A percentile compares a stretch with the other conserved stretches of the same genome.
phyloP scores from a whole-genome alignment of 2,888 invertebrate genomes.

The Anagyrus pseudococci region DNA sequence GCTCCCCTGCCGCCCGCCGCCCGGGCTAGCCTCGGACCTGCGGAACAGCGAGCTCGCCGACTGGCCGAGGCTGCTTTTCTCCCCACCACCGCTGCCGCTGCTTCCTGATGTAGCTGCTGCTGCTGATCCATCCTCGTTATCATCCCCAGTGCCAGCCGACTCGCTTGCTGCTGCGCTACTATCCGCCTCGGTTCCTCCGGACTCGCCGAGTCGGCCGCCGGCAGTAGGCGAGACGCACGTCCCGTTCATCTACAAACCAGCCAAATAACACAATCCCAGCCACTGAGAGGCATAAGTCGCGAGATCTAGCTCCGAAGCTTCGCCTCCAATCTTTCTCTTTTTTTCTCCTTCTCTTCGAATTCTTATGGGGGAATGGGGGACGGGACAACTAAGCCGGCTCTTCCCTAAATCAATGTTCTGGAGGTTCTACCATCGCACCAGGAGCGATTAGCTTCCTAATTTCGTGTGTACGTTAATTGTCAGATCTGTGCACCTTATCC shows the following conservation, averaged over 20 bases:
- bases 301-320: no score
- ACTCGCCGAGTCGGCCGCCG: constrained; percentile 54
- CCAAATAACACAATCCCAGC: constrained; percentile 31
- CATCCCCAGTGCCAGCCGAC: constrained; percentile 7
- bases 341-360: no score
- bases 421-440: no score
- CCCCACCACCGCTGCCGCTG: constrained; percentile 40
- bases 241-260: constrained; percentile 74
- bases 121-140: constrained; percentile 32
- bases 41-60: constrained; percentile 32
- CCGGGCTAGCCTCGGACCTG: constrained; percentile 37
- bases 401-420: no score
- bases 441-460: no score
- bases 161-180: constrained; percentile 39
- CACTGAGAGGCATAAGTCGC: no score
- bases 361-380: no score
- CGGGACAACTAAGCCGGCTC: no score
- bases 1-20: constrained; percentile 44
- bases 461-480: no score
- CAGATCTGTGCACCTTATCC: no score
- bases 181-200: constrained; percentile 42
- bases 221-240: constrained; percentile 72
- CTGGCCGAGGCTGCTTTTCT: constrained; percentile 42
- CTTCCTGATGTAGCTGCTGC: not conserved
- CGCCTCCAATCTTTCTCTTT: not conserved